phyloP scores from a whole-genome alignment of 2,113 vertebrate genomes.

The Entomyzon cyanotis region DNA sequence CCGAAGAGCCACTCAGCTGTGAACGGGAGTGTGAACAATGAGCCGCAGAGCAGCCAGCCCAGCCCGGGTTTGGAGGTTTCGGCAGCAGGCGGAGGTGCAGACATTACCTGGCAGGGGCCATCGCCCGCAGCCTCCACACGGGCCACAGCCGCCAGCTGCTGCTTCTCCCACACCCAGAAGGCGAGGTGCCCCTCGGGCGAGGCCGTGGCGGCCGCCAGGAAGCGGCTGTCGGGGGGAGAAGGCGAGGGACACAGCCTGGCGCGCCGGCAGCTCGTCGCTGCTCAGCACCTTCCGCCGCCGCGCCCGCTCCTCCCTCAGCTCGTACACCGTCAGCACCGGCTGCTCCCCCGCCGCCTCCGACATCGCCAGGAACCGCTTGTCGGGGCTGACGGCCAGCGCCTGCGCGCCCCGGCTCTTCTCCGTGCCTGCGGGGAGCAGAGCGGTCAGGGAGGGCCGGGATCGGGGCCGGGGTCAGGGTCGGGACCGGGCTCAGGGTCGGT shows the following conservation, averaged over 20 bases:
- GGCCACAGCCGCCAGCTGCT: conserved; percentile 80
- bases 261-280: conserved; percentile 66
- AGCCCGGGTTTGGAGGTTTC: accelerated
- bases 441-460: not conserved
- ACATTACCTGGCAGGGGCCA: conserved; percentile 82
- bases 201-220: conserved; percentile 82
- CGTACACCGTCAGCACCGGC: conserved; percentile 83
- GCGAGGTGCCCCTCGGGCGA: conserved; percentile 81
- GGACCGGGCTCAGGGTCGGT: accelerated
- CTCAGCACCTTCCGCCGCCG: conserved; percentile 80
- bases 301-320: conserved; percentile 81
- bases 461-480: not conserved
- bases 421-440: not conserved
- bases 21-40: accelerated
- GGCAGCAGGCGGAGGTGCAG: accelerated
- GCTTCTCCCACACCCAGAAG: conserved; percentile 92
- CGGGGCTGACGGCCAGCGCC: conserved; percentile 85
- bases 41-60: accelerated
- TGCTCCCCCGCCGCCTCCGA: conserved; percentile 80
- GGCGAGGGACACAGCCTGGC: conserved; percentile 80
- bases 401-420: conserved; percentile 82
- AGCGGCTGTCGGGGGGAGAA: conserved; percentile 91
- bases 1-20: not conserved
- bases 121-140: conserved; percentile 66
- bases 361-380: conserved; percentile 85